Evolutionary conservation across 2,113 vertebrate species (phyloP), one percentile per base, ranked within the genome.

Genomic region (Lates calcarifer): DNA sequence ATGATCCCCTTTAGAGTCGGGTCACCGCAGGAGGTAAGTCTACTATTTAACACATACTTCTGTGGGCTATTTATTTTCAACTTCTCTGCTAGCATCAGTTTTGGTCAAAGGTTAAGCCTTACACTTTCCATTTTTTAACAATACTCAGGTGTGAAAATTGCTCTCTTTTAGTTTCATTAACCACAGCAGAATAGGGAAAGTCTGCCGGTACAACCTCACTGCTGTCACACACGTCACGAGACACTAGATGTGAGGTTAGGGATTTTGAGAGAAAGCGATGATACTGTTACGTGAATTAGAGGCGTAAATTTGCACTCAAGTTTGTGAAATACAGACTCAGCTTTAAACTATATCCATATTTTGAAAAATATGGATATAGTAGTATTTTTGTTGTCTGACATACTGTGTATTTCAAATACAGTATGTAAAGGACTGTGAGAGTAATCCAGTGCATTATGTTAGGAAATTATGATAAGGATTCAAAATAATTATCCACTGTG

Each of bases 1-100:
- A 56, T 53, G 58, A 76, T 74, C 64, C 41, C 55, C 63, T 60
- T 76, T 18, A 77, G 70, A 82, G 72, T 55, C 7, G 37, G 43
- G 58, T 53, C 73, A 22, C 82, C n/a, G 3, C 77, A 60, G 82
- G 85, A 56, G 41, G 71, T 20, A 22, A 14, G 49, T 62, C 15
- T 60, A 20, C 63, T 24, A 31, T 53, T 75, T 81, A 41, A 81
- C 68, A 55, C 61, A 0, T 63, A 28, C 12, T 51, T 20, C 47
- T 31, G 39, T 9, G 39, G n/a, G 43, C 41, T 71, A 37, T 64
- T 71, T 53, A 73, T 53, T 76, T 64, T 33, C 26, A 65, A 47
- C 13, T 31, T 55, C 39, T 56, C 33, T 11, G 29, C 71, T 41
- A 8, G 3, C 26, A 65, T 33, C 35, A 66, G 9, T 64, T 60